Evolutionary conservation across 2,797 vertebrate species (phyloP).

Genomic region (Melanogrammus aeglefinus): DNA sequence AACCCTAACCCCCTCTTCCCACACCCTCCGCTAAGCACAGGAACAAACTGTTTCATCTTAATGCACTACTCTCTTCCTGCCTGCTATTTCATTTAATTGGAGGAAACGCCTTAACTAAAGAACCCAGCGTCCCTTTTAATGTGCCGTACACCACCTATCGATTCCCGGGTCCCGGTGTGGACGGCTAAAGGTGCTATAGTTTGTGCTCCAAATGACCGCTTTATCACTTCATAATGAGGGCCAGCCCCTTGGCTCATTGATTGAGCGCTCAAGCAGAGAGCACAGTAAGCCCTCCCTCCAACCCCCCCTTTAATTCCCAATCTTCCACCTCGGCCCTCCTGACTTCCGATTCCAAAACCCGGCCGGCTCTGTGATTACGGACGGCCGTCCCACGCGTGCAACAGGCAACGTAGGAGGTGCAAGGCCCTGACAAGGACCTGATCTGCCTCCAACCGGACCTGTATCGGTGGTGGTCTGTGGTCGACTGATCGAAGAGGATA

Average conservation of each 20-base stretch:
- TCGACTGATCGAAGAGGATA: no score
- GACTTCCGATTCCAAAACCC: no score
- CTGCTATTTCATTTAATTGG: slow-evolving; percentile 27
- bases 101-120: slow-evolving; percentile 34
- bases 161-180: slow-evolving; percentile 43
- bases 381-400: neutral
- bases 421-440: no score
- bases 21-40: neutral
- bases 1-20: neutral
- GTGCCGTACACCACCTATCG: slow-evolving; percentile 53
- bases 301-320: neutral
- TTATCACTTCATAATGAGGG: slow-evolving; percentile 72
- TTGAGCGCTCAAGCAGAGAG: slow-evolving; percentile 53
- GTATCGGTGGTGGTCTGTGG: no score
- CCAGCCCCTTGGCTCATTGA: slow-evolving; percentile 61
- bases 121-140: slow-evolving; percentile 39
- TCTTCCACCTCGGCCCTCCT: slow-evolving; percentile 5
- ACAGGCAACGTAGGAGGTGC: no score
- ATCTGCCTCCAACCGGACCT: no score
- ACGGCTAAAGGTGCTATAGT: slow-evolving; percentile 41
- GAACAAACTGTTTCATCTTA: slow-evolving; percentile 14
- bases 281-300: slow-evolving; percentile 37
- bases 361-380: neutral
- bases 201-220: slow-evolving; percentile 64
- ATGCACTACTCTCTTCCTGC: slow-evolving; percentile 21